Percentiles rank a stretch among this genome's conserved stretches.
Evolutionary conservation across 1,140 invertebrate genomes (phyloP).

Genomic region (Halyomorpha halys): DNA sequence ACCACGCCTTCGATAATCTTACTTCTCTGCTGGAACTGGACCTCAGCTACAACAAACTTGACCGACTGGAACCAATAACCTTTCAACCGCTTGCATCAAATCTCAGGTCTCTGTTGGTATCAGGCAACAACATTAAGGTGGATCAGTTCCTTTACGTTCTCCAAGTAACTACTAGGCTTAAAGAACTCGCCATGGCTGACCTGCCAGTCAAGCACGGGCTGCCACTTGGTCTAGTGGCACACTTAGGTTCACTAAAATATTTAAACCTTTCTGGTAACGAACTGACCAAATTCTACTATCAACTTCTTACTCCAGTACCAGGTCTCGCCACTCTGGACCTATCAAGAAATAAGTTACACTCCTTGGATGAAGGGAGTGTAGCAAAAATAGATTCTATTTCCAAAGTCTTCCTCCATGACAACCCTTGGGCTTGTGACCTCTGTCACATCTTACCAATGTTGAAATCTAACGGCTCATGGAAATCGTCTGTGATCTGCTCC

Average conservation of each 20-base stretch:
- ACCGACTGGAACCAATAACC: slow-evolving; percentile 47
- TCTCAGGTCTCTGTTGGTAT: slow-evolving; percentile 50
- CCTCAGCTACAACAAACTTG: slow-evolving; percentile 61
- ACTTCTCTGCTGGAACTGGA: slow-evolving; percentile 53
- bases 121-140: slow-evolving; percentile 48
- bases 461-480: slow-evolving; percentile 38
- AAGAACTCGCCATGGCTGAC: slow-evolving; percentile 45
- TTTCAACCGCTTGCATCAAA: slow-evolving; percentile 49
- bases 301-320: slow-evolving; percentile 42
- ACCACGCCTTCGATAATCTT: slow-evolving; percentile 55
- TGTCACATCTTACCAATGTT: slow-evolving; percentile 45
- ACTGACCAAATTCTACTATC: slow-evolving; percentile 41
- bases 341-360: slow-evolving; percentile 49
- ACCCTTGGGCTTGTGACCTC: slow-evolving; percentile 56
- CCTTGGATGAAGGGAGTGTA: slow-evolving; percentile 45
- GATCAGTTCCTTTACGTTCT: slow-evolving; percentile 40
- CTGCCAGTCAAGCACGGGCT: slow-evolving; percentile 29
- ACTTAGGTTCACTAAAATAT: slow-evolving; percentile 42
- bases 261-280: slow-evolving; percentile 47
- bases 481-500: slow-evolving; percentile 36
- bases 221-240: slow-evolving; percentile 42
- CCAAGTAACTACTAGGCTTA: slow-evolving; percentile 45
- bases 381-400: slow-evolving; percentile 40
- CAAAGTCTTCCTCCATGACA: slow-evolving; percentile 45
- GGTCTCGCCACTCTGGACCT: slow-evolving; percentile 49